Percentiles rank a stretch among this genome's conserved stretches.
Evolutionary conservation across 2,113 vertebrate genomes (phyloP).

Genomic region (Amblyopsis rosae): DNA sequence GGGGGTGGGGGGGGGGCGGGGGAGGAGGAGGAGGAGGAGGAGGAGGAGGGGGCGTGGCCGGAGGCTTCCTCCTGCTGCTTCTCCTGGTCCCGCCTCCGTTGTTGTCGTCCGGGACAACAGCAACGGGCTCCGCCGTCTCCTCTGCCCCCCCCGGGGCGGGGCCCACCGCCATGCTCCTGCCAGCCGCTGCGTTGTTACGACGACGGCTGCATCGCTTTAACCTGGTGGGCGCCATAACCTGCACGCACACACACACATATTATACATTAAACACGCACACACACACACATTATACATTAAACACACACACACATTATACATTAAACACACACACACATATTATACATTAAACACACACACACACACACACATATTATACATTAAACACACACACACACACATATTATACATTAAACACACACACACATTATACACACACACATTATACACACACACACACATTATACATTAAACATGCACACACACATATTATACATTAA

Average conservation of each 20-base stretch:
- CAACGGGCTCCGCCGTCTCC: conserved; percentile 47
- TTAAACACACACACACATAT: background rate
- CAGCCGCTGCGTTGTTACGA: background rate
- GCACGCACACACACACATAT: conserved; percentile 7
- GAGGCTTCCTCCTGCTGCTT: background rate
- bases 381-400: conserved; percentile 3
- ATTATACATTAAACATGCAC: too few species aligned
- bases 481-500: background rate
- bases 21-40: background rate
- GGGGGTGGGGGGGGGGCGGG: background rate
- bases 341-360: background rate
- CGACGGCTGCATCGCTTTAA: conserved; percentile 79
- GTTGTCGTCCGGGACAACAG: too few species aligned
- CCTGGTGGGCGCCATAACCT: conserved; percentile 81
- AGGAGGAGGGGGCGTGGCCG: background rate
- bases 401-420: background rate
- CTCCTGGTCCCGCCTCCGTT: background rate
- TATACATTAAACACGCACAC: background rate
- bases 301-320: background rate
- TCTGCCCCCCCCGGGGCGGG: conserved; percentile 46
- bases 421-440: background rate
- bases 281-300: conserved; percentile 40
- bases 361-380: background rate
- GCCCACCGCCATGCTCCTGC: background rate
- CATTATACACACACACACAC: background rate